phyloP scores from a whole-genome alignment of 2,113 vertebrate species.

The Clarias magur region DNA sequence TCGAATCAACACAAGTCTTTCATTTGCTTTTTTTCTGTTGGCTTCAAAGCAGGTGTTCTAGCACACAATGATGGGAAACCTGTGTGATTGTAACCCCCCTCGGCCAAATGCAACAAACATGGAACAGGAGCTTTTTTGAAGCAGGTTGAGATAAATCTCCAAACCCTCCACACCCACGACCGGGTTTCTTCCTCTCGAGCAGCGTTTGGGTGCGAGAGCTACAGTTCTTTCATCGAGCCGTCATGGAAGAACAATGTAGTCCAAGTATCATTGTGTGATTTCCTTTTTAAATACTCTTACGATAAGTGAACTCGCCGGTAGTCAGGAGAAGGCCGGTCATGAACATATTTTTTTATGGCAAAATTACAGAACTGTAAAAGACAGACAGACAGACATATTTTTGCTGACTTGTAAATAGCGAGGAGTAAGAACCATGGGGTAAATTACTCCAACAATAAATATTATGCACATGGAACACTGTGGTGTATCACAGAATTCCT shows the following conservation, averaged over 20 bases:
- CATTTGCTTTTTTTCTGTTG: conserved; percentile 43
- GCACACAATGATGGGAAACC: conserved; percentile 72
- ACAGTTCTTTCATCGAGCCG: neutral
- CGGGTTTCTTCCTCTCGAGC: conserved; percentile 30
- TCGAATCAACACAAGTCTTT: neutral
- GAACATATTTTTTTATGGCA: neutral
- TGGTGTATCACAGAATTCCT: too few species aligned
- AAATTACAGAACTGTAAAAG: too few species aligned
- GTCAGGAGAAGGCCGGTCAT: neutral
- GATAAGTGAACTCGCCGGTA: neutral
- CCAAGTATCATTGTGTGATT: neutral
- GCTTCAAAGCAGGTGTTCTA: conserved; percentile 62
- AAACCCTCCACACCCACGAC: conserved; percentile 27
- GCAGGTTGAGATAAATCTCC: conserved; percentile 56
- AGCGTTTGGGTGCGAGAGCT: neutral
- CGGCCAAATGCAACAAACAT: conserved; percentile 74
- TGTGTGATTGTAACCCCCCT: conserved; percentile 37
- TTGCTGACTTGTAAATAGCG: too few species aligned
- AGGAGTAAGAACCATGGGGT: too few species aligned
- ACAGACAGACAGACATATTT: too few species aligned
- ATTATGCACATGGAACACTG: too few species aligned
- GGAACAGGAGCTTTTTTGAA: conserved; percentile 48
- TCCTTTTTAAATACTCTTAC: neutral
- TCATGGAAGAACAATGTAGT: conserved; percentile 8
- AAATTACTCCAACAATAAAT: too few species aligned